Evolutionary conservation across 2,888 invertebrate genomes (phyloP), one percentile per base, ranked within the genome.

Genomic region (Macrosoma leucophasiata): DNA sequence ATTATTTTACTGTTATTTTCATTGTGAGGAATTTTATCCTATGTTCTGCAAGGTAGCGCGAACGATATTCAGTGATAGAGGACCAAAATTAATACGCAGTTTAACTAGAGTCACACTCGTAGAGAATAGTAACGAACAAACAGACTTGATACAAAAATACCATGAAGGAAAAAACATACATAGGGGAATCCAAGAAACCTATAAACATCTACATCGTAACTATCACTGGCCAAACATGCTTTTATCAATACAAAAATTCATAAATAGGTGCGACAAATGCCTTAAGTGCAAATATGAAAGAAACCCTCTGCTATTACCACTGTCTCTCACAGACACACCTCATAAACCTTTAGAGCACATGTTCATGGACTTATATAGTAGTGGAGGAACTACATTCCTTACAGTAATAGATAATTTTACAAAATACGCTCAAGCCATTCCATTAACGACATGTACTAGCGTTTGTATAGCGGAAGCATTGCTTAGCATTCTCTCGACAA

Each of bases 211-310:
- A n/a, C 39, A 39, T n/a, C 35, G 39, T 23, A 47, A 49, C 22
- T 46, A 50, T 13, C 47, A 50, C 17, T 48, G 47, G 48, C 42
- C 41, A 9, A 50, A 45, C 17, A 41, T 41, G 42, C 23, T 39
- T 29, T 6, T 17, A 21, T 9, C 41, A 5, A 22, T 48, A 12
- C 52, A 56, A 36, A 48, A 40, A 31, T 55, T 36, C 11, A 48
- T 58, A 3, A 58, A 56, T 25, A 23, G 50, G 36, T 58, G 54
- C 15, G 49, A 54, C 0, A 50, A 2, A 5, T 56, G 54, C 21
- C 11, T 51, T 2, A 49, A 51, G 38, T 34, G 27, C 4, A 57
- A 54, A 47, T 54, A 56, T 10, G 55, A 56, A 39, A 23, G 52
- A 0, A 52, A 55, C 5, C 56, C 52, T 0, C 13, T 55, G 12